phyloP scores from a whole-genome alignment of 2,113 vertebrate species.

The Notechis scutatus region DNA sequence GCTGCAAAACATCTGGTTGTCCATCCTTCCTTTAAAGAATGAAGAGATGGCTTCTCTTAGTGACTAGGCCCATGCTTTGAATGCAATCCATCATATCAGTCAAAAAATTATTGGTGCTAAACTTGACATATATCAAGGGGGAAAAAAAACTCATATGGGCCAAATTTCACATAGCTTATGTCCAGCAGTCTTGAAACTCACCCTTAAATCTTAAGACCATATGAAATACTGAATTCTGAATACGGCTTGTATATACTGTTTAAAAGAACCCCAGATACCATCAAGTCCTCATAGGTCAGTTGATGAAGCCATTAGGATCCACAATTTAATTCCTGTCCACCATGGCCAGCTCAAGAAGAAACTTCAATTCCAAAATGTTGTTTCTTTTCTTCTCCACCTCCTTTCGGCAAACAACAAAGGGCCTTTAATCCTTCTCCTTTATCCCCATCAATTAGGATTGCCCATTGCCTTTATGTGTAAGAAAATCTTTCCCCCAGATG shows the following conservation, averaged over 20 bases:
- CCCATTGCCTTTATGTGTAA: background rate
- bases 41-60: background rate
- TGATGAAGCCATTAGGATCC: too few species aligned
- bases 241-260: background rate
- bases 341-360: background rate
- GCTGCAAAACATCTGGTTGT: background rate
- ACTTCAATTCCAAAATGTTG: background rate
- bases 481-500: background rate
- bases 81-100: background rate
- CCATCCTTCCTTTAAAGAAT: background rate
- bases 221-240: background rate
- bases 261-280: background rate
- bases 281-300: background rate
- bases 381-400: background rate
- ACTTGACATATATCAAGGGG: background rate
- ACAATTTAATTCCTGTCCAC: background rate
- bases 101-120: background rate
- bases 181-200: background rate
- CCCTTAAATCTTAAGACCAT: background rate
- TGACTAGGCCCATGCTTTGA: background rate
- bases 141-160: background rate
- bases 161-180: background rate
- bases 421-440: accelerated
- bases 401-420: background rate
- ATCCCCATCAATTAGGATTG: background rate